These are phyloP conservation scores for Arctia plantaginis DNA, from an alignment of 2,888 invertebrate species.

Conservation along the genomic window DNA sequence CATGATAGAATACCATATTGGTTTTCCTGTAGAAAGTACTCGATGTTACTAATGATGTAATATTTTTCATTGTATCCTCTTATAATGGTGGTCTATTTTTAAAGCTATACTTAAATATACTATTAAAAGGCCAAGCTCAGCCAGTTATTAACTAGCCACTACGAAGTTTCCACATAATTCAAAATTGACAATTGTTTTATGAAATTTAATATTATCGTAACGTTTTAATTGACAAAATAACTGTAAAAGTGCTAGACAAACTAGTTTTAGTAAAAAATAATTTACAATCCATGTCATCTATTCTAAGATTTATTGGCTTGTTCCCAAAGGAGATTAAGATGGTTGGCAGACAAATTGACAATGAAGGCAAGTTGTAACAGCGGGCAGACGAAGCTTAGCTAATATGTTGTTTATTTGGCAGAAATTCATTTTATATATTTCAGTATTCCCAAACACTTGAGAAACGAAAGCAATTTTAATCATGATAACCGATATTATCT, in stretches of 20 bases:
- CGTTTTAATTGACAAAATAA: neutral
- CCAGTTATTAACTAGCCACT: neutral
- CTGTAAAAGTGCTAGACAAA: neutral
- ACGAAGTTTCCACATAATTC: neutral
- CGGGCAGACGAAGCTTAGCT: constrained; percentile 6
- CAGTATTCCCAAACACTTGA: neutral
- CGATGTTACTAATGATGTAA: neutral
- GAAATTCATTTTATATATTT: neutral
- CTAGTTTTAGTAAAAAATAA: constrained; percentile 6
- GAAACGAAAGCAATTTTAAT: no score
- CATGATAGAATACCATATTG: neutral
- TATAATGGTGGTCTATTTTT: neutral
- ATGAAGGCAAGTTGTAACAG: constrained; percentile 14
- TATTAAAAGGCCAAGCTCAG: no score
- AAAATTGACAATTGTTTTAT: neutral
- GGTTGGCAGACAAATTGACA: constrained; percentile 18
- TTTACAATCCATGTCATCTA: constrained; percentile 10
- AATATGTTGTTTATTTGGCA: constrained; percentile 14
- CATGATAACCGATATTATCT: neutral
- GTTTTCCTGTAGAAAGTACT: neutral
- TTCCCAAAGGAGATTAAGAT: constrained; percentile 19
- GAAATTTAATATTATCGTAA: neutral
- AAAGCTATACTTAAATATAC: neutral
- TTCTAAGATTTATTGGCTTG: constrained; percentile 14
- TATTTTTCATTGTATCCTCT: neutral